Base-by-base conservation (phyloP, 2,888 invertebrate species). In the Dioctria linearis region DNA sequence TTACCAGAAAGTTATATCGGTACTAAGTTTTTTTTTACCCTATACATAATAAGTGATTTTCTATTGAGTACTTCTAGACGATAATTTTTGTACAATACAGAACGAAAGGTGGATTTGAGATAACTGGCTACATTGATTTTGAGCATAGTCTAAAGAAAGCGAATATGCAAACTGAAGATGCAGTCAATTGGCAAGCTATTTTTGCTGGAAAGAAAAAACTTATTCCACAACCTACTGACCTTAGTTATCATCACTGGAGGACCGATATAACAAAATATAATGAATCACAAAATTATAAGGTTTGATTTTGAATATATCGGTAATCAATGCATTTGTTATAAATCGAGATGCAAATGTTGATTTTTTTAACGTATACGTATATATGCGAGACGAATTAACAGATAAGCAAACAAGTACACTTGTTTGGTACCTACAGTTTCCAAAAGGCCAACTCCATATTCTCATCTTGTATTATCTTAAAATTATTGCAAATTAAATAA, bases 71-170 rank as follows among this genome's bases (percentile, higher is more conserved):
- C 81, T 85, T 86, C 43, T 90, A 94, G 92, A 93, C 95, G 0
- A 95, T 97, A 71, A 93, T 97, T 82, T 96, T 96, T 86, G 87
- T 96, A 4, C 91, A 95, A 6, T 91, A 92, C 85, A 91, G 90
- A 81, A 93, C 93, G 6, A 92, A 90, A 82, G 90, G 92, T 5
- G 94, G 95, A 3, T 93, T 94, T 83, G 95, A 96, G 86, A 92
- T 96, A 80, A 96, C 96, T 0, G 95, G 94, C 1, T 97, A 96
- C 86, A 93, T 97, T 43, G 97, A 97, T 87, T 96, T 93, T 87
- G 88, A 86, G 39, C 83, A 85, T 59, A 88, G 88, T 75, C 84
- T 87, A 78, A 82, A 83, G 2, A 84, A 84, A 59, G 84, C 86
- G 3, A 84, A 84, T 80, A 78, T 84, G 0, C 82, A 80, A 3